Base-by-base conservation (phyloP, 2,797 vertebrate species). In the Distichodus sexfasciatus region DNA sequence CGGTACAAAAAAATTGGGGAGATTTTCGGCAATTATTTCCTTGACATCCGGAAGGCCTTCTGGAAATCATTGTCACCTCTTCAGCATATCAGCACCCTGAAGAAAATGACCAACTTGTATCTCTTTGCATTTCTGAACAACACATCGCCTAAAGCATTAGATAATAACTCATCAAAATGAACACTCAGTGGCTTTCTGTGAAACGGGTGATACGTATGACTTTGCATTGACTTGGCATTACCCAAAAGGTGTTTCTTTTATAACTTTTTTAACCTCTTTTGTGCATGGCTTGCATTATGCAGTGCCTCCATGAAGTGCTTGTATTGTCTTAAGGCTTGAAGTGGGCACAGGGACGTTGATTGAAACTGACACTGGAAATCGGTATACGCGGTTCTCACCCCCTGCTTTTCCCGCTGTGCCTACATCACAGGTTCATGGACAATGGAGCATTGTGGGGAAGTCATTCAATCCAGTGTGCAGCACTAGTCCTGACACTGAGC, bases 371-470 rank as follows among this genome's bases (percentile, higher is more conserved):
- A 63, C 75, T 82, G 63, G 71, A 82, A 83, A 81, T 76, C 69
- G 58, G 76, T 74, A 78, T 74, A 83, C 64, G 75, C 60, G 74
- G 73, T 78, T 76, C 61, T 69, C 74, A 75, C 83, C 81, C 75
- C 2, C 24, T 76, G 71, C 85, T 83, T 69, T 68, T 69, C 77
- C 66, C 77, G 78, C 81, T 62, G 40, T 82, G 73, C 72, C 74
- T 59, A 77, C 86, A 84, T 89, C 85, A 86, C 80, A 87, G 83
- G 80, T 89, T 74, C 58, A 64, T 69, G 79, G 76, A 91, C 87
- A 90, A 90, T 83, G 81, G 72, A 54, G 76, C 84, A 83, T 89
- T 91, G 88, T 90, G 82, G 66, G 71, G 75, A 64, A 60, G 88
- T 85, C 81, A 90, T 87, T 89, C 76, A 84, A 89, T 89, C 87